Percentiles rank a stretch among this genome's conserved stretches.
Conservation (phyloP, 1,140 invertebrate species). For the Bilobella aurantiaca region DNA sequence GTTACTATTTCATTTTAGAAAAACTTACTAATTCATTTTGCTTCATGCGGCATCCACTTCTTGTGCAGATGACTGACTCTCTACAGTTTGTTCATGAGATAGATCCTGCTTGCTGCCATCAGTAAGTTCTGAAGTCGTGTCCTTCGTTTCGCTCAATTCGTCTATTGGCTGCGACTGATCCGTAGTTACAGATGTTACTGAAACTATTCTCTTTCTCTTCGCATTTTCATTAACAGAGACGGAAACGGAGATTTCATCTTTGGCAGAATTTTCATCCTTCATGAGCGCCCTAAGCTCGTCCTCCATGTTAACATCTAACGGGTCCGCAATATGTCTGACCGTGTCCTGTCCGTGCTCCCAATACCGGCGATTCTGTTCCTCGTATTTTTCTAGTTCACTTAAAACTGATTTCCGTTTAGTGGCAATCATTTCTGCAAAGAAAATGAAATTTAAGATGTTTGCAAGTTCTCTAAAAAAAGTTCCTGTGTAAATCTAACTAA, state of each 20-base stretch:
- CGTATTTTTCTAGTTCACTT: slow-evolving; percentile 41
- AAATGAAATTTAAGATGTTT: slow-evolving; percentile 16
- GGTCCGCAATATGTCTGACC: slow-evolving; percentile 17
- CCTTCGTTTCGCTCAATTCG: no score
- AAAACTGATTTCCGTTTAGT: slow-evolving; percentile 44
- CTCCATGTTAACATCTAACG: slow-evolving; percentile 34
- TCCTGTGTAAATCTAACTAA: neutral
- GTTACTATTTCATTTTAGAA: neutral
- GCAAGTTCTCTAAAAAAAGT: neutral
- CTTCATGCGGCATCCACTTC: neutral
- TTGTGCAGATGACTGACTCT: neutral
- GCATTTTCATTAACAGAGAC: neutral
- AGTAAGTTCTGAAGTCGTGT: no score
- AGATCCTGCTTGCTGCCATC: no score
- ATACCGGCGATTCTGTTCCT: slow-evolving; percentile 35
- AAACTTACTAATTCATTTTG: neutral
- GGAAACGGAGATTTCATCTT: neutral
- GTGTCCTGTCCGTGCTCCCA: slow-evolving; percentile 24
- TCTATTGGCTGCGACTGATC: no score
- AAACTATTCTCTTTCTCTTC: neutral
- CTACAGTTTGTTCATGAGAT: no score
- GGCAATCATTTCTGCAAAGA: slow-evolving; percentile 41
- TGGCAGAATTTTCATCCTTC: slow-evolving; percentile 21
- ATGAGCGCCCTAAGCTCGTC: slow-evolving; percentile 35
- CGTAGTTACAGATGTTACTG: no score